Conservation (phyloP, 37 sponge, comb jelly and placozoan species). For the Halisarca cf. caerulea region DNA sequence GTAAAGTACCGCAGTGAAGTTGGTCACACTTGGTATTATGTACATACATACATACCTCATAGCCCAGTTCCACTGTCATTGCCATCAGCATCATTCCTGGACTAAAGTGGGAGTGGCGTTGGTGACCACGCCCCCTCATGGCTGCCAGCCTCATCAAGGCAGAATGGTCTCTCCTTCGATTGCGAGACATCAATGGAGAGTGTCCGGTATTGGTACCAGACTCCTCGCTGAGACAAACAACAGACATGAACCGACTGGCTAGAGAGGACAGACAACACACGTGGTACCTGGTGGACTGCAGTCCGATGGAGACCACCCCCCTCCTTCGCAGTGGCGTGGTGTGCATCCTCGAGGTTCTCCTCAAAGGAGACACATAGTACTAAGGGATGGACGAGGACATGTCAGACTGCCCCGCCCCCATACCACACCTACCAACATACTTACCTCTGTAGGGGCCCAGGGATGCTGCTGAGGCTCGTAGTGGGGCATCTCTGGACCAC, state of each 20-base stretch:
- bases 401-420: not conserved
- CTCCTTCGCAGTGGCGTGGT: not conserved
- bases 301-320: not conserved
- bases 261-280: no score
- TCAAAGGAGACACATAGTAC: not conserved
- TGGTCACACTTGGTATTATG: not conserved
- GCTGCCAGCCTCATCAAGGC: no score
- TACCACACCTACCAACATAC: not conserved
- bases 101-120: not conserved
- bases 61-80: constrained; percentile 6
- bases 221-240: no score
- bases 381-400: not conserved
- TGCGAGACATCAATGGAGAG: no score
- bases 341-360: not conserved
- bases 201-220: no score
- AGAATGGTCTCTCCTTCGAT: no score
- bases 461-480: constrained; percentile 22
- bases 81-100: not conserved
- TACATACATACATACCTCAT: not conserved
- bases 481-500: not conserved
- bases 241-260: no score
- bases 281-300: no score
- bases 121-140: no score
- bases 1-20: not conserved
- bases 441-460: constrained; percentile 10